A percentile compares a stretch with the other conserved stretches of the same genome.
phyloP scores from a whole-genome alignment of 2,113 vertebrate species.

The Cyprinodon variegatus region DNA sequence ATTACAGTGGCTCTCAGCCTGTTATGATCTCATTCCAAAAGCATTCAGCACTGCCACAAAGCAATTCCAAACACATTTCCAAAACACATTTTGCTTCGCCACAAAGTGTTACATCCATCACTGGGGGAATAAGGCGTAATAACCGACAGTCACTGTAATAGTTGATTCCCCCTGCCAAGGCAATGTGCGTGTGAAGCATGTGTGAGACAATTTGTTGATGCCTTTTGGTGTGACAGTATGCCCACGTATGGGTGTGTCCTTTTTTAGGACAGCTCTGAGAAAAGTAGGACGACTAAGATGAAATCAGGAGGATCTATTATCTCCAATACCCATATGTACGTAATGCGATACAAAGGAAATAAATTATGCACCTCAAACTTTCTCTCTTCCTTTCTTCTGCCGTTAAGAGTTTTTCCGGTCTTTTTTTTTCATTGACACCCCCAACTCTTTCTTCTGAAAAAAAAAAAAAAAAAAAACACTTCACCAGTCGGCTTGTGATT shows the following conservation, averaged over 20 bases:
- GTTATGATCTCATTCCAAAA: conserved; percentile 75
- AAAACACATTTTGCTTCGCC: conserved; percentile 70
- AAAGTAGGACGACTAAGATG: conserved; percentile 22
- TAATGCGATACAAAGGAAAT: conserved; percentile 48
- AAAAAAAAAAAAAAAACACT: not conserved
- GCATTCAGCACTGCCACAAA: conserved; percentile 70
- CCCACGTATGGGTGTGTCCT: conserved; percentile 6
- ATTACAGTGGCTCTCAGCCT: conserved; percentile 69
- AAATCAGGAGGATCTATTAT: conserved; percentile 25
- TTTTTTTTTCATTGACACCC: not conserved
- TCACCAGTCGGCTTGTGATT: conserved; percentile 5
- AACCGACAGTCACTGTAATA: conserved; percentile 67
- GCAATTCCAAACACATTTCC: conserved; percentile 79
- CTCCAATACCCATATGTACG: conserved; percentile 51
- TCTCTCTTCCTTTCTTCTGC: not conserved
- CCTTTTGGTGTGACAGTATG: not conserved
- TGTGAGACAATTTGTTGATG: conserved; percentile 2
- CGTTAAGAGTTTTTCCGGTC: conserved; percentile 16
- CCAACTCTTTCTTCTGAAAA: not conserved
- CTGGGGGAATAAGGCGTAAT: conserved; percentile 72
- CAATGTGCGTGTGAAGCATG: conserved; percentile 35
- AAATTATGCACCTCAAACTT: conserved; percentile 42
- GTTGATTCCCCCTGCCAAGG: conserved; percentile 64
- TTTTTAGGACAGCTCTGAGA: not conserved
- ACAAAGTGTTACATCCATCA: conserved; percentile 77